A percentile compares a stretch with the other conserved stretches of the same genome.
Evolutionary conservation across 2,113 vertebrate species (phyloP).

Genomic region (Pionites leucogaster): DNA sequence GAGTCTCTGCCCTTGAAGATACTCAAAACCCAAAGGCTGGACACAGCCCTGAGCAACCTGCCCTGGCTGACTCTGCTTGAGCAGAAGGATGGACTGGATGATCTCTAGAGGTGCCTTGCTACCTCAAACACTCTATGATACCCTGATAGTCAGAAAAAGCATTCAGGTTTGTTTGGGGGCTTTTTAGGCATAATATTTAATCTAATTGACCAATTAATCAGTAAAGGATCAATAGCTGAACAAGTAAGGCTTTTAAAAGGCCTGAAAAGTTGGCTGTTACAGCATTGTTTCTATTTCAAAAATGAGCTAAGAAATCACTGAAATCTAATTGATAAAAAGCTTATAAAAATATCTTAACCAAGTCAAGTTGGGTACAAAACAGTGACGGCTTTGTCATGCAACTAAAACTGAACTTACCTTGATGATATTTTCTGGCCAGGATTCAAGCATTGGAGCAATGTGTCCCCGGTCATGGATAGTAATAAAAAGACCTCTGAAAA

Average conservation of each 20-base stretch:
- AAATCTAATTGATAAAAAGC: not conserved
- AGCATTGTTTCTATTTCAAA: not conserved
- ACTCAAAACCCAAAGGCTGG: not conserved
- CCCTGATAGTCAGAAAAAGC: not conserved
- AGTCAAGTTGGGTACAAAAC: not conserved
- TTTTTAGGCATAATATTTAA: not conserved
- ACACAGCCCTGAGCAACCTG: not conserved
- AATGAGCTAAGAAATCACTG: not conserved
- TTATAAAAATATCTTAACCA: not conserved
- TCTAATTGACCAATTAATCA: not conserved
- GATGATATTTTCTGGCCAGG: conserved; percentile 89
- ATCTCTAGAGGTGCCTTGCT: not conserved
- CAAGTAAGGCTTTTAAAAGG: not conserved
- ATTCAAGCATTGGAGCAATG: conserved; percentile 87
- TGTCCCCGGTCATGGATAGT: conserved; percentile 91
- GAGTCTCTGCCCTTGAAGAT: not conserved
- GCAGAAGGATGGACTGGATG: not conserved
- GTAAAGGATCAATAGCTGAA: not conserved
- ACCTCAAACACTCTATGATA: not conserved
- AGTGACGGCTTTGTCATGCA: not conserved
- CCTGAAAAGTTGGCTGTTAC: not conserved
- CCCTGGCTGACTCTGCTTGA: not conserved
- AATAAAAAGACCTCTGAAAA: conserved; percentile 92
- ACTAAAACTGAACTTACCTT: conserved; percentile 76
- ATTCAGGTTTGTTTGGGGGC: fast-evolving